Evolutionary conservation across 2,888 invertebrate genomes (phyloP), one percentile per base, ranked within the genome.

Genomic region (Andrena bicolor): DNA sequence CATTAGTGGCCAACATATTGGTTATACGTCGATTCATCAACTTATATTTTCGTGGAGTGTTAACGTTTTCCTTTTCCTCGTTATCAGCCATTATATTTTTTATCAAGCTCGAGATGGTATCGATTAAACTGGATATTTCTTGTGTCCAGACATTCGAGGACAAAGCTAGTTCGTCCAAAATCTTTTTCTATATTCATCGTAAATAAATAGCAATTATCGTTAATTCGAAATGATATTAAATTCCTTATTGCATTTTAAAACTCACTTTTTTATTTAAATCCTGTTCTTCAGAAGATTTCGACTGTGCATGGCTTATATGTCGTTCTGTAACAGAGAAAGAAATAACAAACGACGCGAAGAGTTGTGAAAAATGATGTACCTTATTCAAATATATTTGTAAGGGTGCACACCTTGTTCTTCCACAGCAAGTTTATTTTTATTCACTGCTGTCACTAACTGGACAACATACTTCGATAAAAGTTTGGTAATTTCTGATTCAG

Each of bases 21-120:
- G 48, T 0, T 7, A 20, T 2, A 8, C 41, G 70, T 51, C 32
- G 65, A 30, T 60, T 41, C 1, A 13, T 41, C 16, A 16, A 20
- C 10, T 69, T 79, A 32, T 20, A 53, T 48, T 23, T 69, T n/a
- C 20, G 60, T 28, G 13, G 20, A 6, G 30, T 32, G 49, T 10
- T 16, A n/a, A 74, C 28, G 6, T 82, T 76, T 20, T 83, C 77
- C 32, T 82, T 83, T 1, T 82, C 77, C 28, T 77, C 77, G 16
- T 28, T 64, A 0, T 76, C 53, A 2, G 28, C 8, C 20, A 70
- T 41, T 8, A 32, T 28, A 4, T 32, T n/a, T 20, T 63, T 51
- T 26, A 77, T 28, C 48, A 61, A 56, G 16, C 23, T 8, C 0
- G 70, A 82, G 0, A 83, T 82, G 2, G 8, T 13, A 48, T 60